Percentiles rank a stretch among this genome's conserved stretches.
Conservation (phyloP, 2,888 invertebrate genomes). For the Microctonus brassicae region DNA sequence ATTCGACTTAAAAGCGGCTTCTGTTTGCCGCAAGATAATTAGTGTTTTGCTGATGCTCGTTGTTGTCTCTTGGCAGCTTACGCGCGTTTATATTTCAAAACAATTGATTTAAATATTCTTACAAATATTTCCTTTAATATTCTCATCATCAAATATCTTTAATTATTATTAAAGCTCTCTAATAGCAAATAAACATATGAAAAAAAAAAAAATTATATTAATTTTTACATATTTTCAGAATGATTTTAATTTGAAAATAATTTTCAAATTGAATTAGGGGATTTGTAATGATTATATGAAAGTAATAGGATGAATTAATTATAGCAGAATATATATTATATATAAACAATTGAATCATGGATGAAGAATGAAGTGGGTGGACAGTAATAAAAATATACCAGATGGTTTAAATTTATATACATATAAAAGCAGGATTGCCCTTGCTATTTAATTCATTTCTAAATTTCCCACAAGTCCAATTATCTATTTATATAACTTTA, state of each 20-base stretch:
- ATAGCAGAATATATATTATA: background rate
- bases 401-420: background rate
- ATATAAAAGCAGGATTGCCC: background rate
- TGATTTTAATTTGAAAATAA: background rate
- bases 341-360: constrained; percentile 9
- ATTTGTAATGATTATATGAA: no score
- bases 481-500: background rate
- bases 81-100: constrained; percentile 2
- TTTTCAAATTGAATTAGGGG: no score
- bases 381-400: background rate
- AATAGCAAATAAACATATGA: background rate
- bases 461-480: constrained; percentile 30
- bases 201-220: no score
- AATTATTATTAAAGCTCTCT: background rate
- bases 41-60: constrained; percentile 62
- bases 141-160: background rate
- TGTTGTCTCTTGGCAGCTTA: background rate
- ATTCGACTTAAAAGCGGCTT: constrained; percentile 33
- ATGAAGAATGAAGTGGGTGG: background rate
- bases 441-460: constrained; percentile 9
- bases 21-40: constrained; percentile 64
- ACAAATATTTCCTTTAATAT: background rate
- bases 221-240: no score
- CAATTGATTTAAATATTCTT: constrained; percentile 18
- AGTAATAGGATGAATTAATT: background rate